These are phyloP conservation scores for Poliocrania exsul DNA, from an alignment of 2,797 vertebrate species.

Conservation along the genomic window DNA sequence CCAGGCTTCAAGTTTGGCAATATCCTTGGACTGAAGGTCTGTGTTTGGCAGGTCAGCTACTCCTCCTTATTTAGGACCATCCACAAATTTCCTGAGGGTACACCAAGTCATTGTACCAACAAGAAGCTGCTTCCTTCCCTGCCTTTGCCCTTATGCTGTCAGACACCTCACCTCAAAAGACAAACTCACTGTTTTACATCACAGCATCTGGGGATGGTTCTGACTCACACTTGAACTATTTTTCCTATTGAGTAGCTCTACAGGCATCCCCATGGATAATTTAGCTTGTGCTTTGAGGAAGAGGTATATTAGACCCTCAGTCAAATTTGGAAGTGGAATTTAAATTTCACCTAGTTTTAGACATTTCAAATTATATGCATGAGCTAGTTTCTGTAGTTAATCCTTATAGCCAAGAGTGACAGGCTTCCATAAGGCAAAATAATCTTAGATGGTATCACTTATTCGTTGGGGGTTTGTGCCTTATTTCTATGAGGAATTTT, in stretches of 20 bases:
- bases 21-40: not conserved
- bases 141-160: not conserved
- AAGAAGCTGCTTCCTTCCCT: not conserved
- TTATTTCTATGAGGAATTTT: not conserved
- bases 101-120: not conserved
- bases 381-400: not conserved
- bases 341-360: not conserved
- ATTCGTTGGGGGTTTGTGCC: not conserved
- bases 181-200: not conserved
- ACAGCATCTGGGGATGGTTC: not conserved
- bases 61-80: not conserved
- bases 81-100: not conserved
- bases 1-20: not conserved
- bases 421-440: not conserved
- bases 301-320: not conserved
- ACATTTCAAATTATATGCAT: not conserved
- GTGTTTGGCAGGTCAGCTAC: not conserved
- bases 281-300: not conserved
- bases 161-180: not conserved
- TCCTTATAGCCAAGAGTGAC: not conserved
- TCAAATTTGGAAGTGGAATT: not conserved
- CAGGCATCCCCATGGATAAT: not conserved
- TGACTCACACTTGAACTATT: not conserved
- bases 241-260: not conserved
- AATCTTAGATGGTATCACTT: not conserved